These are phyloP conservation scores for Drosophila nigrodunni DNA, from an alignment of 1,140 invertebrate genomes.

Conservation along the genomic window DNA sequence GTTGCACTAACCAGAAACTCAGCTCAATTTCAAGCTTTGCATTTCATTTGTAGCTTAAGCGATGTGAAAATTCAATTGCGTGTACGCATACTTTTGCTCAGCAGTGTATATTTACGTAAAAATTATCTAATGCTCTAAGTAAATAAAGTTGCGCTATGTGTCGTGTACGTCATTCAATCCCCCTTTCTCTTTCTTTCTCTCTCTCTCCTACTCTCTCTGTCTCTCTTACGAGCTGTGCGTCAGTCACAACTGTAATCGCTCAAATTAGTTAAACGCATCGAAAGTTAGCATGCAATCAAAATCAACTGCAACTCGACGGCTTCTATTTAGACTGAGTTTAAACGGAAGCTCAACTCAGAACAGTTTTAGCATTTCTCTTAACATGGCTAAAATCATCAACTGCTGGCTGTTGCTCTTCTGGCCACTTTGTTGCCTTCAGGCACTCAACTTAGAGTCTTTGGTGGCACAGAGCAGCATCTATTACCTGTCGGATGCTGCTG, in stretches of 20 bases:
- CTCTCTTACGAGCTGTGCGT: slow-evolving; percentile 28
- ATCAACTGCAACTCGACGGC: neutral
- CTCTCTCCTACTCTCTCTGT: neutral
- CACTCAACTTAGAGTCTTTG: slow-evolving; percentile 44
- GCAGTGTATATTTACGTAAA: slow-evolving; percentile 73
- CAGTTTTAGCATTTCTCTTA: neutral
- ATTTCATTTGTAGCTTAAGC: slow-evolving; percentile 48
- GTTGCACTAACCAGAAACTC: neutral
- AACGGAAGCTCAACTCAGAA: neutral
- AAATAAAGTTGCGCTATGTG: slow-evolving; percentile 59
- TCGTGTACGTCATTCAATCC: slow-evolving; percentile 11
- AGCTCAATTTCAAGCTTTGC: slow-evolving; percentile 23
- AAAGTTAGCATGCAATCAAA: slow-evolving; percentile 30
- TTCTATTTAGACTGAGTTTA: slow-evolving; percentile 31
- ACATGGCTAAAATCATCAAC: slow-evolving; percentile 49
- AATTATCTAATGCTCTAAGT: slow-evolving; percentile 66
- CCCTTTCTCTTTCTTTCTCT: neutral
- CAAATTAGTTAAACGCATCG: slow-evolving; percentile 43
- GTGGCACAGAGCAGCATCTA: slow-evolving; percentile 64
- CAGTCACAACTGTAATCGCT: slow-evolving; percentile 47
- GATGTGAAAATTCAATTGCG: slow-evolving; percentile 10
- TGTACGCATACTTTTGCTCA: slow-evolving; percentile 25
- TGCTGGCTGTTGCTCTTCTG: slow-evolving; percentile 49
- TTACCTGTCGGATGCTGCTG: slow-evolving; percentile 48
- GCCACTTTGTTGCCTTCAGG: slow-evolving; percentile 43